Percentiles rank a stretch among this genome's conserved stretches.
Conservation (phyloP, 1,140 invertebrate genomes). For the Callitettix versicolor region DNA sequence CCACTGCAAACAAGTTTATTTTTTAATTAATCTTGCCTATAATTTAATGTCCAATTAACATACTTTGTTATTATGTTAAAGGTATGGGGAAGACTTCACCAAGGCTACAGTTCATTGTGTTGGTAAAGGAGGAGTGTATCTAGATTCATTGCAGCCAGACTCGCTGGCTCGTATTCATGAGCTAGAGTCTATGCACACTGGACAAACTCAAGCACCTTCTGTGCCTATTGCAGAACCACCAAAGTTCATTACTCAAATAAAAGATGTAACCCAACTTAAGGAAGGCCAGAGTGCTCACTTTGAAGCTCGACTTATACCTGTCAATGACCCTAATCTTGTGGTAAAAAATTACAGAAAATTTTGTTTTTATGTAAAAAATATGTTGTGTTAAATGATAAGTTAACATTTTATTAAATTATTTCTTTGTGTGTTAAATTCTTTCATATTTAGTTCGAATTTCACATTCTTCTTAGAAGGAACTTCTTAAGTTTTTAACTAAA, state of each 20-base stretch:
- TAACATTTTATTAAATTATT: too few species aligned
- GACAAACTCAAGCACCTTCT: slow-evolving; percentile 46
- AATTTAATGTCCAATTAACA: neutral
- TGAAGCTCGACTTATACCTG: slow-evolving; percentile 79
- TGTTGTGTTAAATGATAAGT: too few species aligned
- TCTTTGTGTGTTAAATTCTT: too few species aligned
- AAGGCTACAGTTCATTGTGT: slow-evolving; percentile 70
- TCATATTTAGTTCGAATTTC: too few species aligned
- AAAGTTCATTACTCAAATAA: slow-evolving; percentile 80
- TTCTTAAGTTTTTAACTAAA: too few species aligned
- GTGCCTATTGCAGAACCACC: slow-evolving; percentile 68
- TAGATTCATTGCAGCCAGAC: slow-evolving; percentile 88
- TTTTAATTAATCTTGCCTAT: too few species aligned
- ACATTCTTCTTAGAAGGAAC: too few species aligned
- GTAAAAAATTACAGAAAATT: too few species aligned
- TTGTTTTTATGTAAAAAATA: too few species aligned
- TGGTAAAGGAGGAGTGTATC: slow-evolving; percentile 79
- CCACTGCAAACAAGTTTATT: too few species aligned
- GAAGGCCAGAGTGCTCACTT: slow-evolving; percentile 93
- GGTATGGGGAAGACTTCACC: slow-evolving; percentile 79
- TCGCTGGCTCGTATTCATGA: slow-evolving; percentile 82
- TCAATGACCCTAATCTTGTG: slow-evolving; percentile 80
- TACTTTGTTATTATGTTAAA: slow-evolving; percentile 15
- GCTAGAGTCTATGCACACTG: slow-evolving; percentile 50
- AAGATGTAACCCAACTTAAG: slow-evolving; percentile 65